Evolutionary conservation across 1,140 invertebrate genomes (phyloP), one percentile per base, ranked within the genome.

Genomic region (Alviniconcha marisindica): DNA sequence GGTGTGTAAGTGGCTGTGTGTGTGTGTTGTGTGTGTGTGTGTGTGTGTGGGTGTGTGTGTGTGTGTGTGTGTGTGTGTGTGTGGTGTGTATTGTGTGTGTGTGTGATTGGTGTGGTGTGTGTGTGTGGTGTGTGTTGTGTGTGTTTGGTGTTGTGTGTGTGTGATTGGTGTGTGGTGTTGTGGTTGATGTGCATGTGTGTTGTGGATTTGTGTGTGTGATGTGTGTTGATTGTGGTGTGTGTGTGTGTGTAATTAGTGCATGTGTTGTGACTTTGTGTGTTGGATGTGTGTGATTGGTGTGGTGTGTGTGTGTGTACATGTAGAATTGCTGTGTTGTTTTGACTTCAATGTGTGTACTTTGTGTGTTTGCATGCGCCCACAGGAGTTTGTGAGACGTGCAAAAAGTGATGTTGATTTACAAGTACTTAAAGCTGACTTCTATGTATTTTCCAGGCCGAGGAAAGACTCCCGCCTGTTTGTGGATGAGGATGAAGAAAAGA

Each of bases 401-500:
- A 15, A 60, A 31, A 60, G n/a, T 60, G 36, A 12, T 33, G 28
- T 33, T 60, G 33, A 38, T 33, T n/a, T 38, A 36, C 14, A 44
- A 33, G 14, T 60, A 33, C 69, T 73, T 81, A 0, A 42, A n/a
- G n/a, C n/a, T n/a, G n/a, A n/a, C n/a, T n/a, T n/a, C n/a, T n/a
- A n/a, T 79, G 80, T 76, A 7, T 48, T 77, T 76, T 79, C 54
- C 69, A 88, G 87, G 51, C 66, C 76, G 1, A 87, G 86, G 77
- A 90, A 90, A 81, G 87, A 88, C 18, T 69, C 71, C 5, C 63
- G 86, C 0, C 76, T 85, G 42, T 86, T 82, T 33, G 63, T 88
- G 36, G 85, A 85, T 36, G 85, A 86, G 14, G 84, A 87, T 54
- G 87, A 87, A 36, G 85, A 87, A n/a, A 81, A 71, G n/a, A 73